Evolutionary conservation across 2,113 vertebrate species (phyloP).

Genomic region (Phycodurus eques): DNA sequence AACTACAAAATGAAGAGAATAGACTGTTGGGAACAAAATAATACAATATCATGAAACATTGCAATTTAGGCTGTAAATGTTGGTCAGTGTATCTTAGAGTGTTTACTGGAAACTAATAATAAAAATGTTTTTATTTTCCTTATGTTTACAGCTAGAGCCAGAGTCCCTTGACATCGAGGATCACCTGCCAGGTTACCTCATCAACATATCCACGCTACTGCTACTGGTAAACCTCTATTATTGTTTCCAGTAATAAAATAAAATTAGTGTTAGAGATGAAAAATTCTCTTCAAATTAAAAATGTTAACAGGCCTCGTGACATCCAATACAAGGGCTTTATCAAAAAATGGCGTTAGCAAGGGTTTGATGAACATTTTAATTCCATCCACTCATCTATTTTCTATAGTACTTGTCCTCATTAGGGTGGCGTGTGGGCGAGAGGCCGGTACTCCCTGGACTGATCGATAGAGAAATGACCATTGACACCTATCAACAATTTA

Average conservation of each 20-base stretch:
- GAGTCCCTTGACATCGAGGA: conserved; percentile 89
- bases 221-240: conserved; percentile 80
- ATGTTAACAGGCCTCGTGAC: background rate
- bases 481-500: too few species aligned
- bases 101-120: background rate
- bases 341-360: background rate
- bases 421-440: too few species aligned
- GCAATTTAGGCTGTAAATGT: background rate
- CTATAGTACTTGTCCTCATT: too few species aligned
- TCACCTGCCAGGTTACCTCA: conserved; percentile 84
- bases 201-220: conserved; percentile 86
- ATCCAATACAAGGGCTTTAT: background rate
- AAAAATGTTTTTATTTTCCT: background rate
- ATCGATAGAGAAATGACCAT: too few species aligned
- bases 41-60: too few species aligned
- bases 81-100: background rate
- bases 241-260: background rate
- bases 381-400: too few species aligned
- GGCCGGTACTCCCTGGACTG: too few species aligned
- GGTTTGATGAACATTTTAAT: background rate
- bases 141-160: conserved; percentile 69
- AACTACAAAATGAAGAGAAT: too few species aligned
- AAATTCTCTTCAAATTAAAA: background rate
- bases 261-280: background rate
- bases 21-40: too few species aligned